Evolutionary conservation across 2,888 invertebrate species (phyloP).

Genomic region (Lithophane semibrunnea): DNA sequence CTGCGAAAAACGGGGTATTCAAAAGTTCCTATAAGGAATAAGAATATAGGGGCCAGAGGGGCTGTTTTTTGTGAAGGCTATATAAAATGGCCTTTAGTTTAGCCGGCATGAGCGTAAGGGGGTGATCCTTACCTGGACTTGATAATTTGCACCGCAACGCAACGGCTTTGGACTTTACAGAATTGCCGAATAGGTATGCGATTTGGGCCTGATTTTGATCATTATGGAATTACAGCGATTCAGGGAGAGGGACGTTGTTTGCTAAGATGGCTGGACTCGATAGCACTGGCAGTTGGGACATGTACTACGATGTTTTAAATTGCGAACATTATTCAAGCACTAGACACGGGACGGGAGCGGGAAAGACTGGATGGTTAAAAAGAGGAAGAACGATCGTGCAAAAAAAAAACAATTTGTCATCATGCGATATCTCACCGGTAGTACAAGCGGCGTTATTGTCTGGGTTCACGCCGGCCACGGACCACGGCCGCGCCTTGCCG

Average conservation of each 20-base stretch:
- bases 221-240: background rate
- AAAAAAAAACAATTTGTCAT: constrained; percentile 18
- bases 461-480: constrained; percentile 87
- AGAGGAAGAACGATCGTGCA: constrained; percentile 28
- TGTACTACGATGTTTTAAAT: background rate
- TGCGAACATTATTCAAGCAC: constrained; percentile 17
- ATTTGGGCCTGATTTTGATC: background rate
- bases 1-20: background rate
- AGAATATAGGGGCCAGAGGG: no score
- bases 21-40: background rate
- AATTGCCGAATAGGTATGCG: background rate
- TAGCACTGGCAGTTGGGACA: background rate
- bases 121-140: background rate
- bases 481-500: constrained; percentile 89
- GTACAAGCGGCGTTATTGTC: constrained; percentile 85
- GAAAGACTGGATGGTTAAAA: constrained; percentile 13
- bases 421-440: constrained; percentile 81
- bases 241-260: background rate
- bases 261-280: background rate
- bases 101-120: background rate
- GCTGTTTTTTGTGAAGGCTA: background rate
- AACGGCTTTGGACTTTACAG: background rate
- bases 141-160: background rate
- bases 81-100: background rate
- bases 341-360: background rate